These are phyloP conservation scores for Centropus unirufus DNA, from an alignment of 2,113 vertebrate genomes.

Conservation along the genomic window DNA sequence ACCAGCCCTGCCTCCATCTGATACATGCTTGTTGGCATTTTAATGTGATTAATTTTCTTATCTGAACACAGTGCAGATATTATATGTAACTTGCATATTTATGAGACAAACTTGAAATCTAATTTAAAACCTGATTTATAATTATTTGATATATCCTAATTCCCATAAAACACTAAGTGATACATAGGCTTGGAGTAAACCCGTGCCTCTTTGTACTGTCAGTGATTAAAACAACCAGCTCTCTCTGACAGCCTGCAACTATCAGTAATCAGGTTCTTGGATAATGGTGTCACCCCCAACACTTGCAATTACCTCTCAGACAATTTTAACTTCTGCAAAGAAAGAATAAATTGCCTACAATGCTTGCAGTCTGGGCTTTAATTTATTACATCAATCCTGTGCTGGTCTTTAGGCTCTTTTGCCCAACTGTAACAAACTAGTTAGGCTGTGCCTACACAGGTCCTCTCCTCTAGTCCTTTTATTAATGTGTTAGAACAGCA, in stretches of 20 bases:
- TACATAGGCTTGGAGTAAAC: neutral
- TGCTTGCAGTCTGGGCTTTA: neutral
- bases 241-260: neutral
- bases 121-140: neutral
- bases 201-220: neutral
- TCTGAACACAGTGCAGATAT: neutral
- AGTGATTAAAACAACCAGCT: neutral
- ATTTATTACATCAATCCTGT: neutral
- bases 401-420: neutral
- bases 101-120: neutral
- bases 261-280: neutral
- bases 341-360: neutral
- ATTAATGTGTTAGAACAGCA: neutral
- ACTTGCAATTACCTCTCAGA: neutral
- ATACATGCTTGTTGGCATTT: neutral
- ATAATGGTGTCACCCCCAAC: neutral
- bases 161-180: neutral
- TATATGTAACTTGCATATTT: neutral
- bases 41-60: neutral
- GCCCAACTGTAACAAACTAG: neutral
- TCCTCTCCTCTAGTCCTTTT: neutral
- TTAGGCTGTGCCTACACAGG: neutral
- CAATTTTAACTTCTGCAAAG: neutral
- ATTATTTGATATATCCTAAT: neutral
- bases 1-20: neutral